Conservation (phyloP, 2,113 vertebrate genomes). For the Chaetodon trifascialis region DNA sequence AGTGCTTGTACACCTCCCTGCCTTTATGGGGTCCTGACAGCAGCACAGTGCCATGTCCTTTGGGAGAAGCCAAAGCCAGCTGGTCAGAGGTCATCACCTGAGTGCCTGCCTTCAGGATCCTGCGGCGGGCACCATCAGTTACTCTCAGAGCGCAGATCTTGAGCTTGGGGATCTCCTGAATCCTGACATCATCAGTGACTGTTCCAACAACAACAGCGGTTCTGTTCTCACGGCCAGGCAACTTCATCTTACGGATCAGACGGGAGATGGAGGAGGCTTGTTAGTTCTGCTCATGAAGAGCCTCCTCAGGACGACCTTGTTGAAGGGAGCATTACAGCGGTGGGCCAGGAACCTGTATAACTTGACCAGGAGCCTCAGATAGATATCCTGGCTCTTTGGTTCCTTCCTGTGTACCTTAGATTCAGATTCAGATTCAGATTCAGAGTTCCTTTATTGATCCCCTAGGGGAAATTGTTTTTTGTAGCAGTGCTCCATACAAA, state of each 20-base stretch:
- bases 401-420: slow-evolving; percentile 95
- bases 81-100: slow-evolving; percentile 94
- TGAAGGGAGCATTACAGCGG: slow-evolving; percentile 90
- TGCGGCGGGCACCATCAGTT: slow-evolving; percentile 87
- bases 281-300: slow-evolving; percentile 94
- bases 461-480: too few species aligned
- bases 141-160: slow-evolving; percentile 92
- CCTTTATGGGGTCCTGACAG: slow-evolving; percentile 93
- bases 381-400: slow-evolving; percentile 95
- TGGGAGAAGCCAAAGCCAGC: slow-evolving; percentile 91
- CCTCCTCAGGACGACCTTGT: slow-evolving; percentile 91
- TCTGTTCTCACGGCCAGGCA: slow-evolving; percentile 88
- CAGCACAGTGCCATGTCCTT: slow-evolving; percentile 91
- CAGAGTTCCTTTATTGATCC: too few species aligned
- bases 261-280: slow-evolving; percentile 91
- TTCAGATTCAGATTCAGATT: too few species aligned
- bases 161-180: slow-evolving; percentile 92
- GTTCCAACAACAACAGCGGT: slow-evolving; percentile 92
- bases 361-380: slow-evolving; percentile 94
- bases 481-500: too few species aligned
- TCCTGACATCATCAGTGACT: slow-evolving; percentile 90
- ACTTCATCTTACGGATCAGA: slow-evolving; percentile 93
- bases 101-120: slow-evolving; percentile 91
- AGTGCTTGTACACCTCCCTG: slow-evolving; percentile 93
- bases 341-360: slow-evolving; percentile 93